Conservation (phyloP, 2,888 invertebrate genomes). For the Lacanobia wlatinum region DNA sequence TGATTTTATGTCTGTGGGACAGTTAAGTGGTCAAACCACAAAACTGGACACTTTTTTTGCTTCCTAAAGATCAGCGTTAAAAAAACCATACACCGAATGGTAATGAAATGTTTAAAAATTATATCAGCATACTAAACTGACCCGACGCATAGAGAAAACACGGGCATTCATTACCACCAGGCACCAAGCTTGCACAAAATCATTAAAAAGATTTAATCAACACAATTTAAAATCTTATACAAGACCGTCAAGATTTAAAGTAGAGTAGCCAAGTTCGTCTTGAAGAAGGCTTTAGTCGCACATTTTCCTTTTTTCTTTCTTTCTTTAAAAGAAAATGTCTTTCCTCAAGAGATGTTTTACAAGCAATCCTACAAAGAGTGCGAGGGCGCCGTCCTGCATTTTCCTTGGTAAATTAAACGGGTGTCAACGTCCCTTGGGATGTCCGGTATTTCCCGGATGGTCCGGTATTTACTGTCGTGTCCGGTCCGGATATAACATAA, state of each 20-base stretch:
- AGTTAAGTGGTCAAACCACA: too few species aligned
- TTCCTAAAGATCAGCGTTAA: too few species aligned
- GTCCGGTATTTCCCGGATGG: constrained; percentile 39
- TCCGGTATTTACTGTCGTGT: constrained; percentile 28
- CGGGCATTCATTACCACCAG: too few species aligned
- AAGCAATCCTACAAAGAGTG: constrained; percentile 53
- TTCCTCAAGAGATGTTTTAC: constrained; percentile 36
- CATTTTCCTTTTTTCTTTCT: constrained; percentile 20
- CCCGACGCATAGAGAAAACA: too few species aligned
- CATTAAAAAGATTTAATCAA: neutral
- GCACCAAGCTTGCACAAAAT: too few species aligned
- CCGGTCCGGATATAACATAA: constrained; percentile 22
- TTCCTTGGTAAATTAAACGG: constrained; percentile 60
- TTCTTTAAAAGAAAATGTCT: constrained; percentile 43
- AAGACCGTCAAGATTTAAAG: neutral
- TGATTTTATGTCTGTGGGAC: too few species aligned
- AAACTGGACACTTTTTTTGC: too few species aligned
- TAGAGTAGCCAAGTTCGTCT: constrained; percentile 7
- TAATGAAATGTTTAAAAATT: too few species aligned
- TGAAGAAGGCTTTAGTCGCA: constrained; percentile 3
- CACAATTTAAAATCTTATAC: constrained; percentile 5
- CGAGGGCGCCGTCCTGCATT: constrained; percentile 41
- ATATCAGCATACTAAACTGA: too few species aligned
- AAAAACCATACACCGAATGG: too few species aligned
- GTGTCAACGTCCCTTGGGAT: constrained; percentile 48